These are phyloP conservation scores for Phoxinus phoxinus DNA, from an alignment of 2,113 vertebrate genomes.

Conservation along the genomic window DNA sequence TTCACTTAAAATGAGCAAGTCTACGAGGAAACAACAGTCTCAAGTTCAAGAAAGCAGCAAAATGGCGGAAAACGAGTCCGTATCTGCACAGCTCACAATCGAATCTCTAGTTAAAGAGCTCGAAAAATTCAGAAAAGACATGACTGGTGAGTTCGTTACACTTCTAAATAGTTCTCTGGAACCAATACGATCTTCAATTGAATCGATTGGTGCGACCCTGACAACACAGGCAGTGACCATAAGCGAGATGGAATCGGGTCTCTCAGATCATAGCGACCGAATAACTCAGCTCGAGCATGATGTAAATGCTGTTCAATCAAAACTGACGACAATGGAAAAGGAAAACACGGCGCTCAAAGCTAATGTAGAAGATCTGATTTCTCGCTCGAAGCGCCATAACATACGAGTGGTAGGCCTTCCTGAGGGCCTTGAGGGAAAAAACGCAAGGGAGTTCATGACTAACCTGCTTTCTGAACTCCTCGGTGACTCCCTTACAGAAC, in stretches of 20 bases:
- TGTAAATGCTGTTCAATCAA: not conserved
- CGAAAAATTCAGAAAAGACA: not conserved
- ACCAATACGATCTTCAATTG: not conserved
- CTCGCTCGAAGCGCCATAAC: not conserved
- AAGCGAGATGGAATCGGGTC: not conserved
- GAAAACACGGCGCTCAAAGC: not conserved
- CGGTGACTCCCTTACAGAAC: too few species aligned
- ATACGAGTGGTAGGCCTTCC: not conserved
- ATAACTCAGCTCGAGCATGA: constrained; percentile 1
- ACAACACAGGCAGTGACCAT: not conserved
- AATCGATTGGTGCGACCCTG: not conserved
- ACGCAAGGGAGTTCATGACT: too few species aligned
- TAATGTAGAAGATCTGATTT: not conserved
- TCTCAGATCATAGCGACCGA: not conserved
- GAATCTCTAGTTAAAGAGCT: not conserved
- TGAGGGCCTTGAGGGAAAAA: too few species aligned
- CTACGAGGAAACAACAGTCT: not conserved
- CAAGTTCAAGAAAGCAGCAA: not conserved
- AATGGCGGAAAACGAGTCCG: not conserved
- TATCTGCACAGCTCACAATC: not conserved
- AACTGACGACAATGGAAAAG: not conserved
- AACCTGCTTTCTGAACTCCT: too few species aligned
- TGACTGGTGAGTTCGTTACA: not conserved
- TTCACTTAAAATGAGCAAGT: not conserved
- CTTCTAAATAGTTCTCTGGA: not conserved